Percentiles rank a stretch among this genome's conserved stretches.
These are phyloP conservation scores for Anoura caudifer DNA, from an alignment of 2,113 vertebrate species.

Conservation along the genomic window DNA sequence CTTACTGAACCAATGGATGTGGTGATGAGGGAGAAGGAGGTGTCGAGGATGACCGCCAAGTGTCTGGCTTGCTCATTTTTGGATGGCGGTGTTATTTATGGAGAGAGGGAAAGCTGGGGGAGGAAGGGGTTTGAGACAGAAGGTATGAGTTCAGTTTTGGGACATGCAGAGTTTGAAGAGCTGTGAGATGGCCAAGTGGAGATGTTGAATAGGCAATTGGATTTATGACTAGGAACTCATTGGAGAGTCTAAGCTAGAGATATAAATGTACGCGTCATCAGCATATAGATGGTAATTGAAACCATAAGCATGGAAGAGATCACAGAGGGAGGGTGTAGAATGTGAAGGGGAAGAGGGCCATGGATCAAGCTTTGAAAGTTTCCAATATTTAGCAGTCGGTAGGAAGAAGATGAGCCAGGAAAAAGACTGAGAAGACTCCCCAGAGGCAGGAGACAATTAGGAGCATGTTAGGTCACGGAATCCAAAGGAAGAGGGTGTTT, in stretches of 20 bases:
- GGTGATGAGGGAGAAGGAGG: constrained; percentile 8
- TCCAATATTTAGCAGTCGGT: neutral
- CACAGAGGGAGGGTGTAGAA: constrained; percentile 43
- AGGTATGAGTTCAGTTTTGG: constrained; percentile 60
- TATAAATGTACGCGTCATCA: constrained; percentile 67
- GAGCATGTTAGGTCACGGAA: neutral
- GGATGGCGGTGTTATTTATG: neutral
- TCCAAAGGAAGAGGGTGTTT: constrained; percentile 8
- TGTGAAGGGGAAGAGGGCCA: neutral
- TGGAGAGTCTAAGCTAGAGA: constrained; percentile 44
- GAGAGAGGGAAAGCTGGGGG: constrained; percentile 42
- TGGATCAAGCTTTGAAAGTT: constrained; percentile 44
- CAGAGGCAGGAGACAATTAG: neutral
- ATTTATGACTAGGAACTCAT: constrained; percentile 65
- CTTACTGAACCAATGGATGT: neutral
- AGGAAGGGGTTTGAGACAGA: constrained; percentile 12
- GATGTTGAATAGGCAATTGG: constrained; percentile 41
- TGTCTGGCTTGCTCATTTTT: neutral
- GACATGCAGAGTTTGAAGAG: constrained; percentile 37
- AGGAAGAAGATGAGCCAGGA: neutral
- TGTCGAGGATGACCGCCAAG: constrained; percentile 13
- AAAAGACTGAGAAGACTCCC: neutral
- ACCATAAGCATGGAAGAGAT: constrained; percentile 46
- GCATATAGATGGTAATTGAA: constrained; percentile 70
- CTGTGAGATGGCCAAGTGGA: constrained; percentile 63